Evolutionary conservation across 2,888 invertebrate genomes (phyloP).

Genomic region (Rhimphoctona megacephalus): DNA sequence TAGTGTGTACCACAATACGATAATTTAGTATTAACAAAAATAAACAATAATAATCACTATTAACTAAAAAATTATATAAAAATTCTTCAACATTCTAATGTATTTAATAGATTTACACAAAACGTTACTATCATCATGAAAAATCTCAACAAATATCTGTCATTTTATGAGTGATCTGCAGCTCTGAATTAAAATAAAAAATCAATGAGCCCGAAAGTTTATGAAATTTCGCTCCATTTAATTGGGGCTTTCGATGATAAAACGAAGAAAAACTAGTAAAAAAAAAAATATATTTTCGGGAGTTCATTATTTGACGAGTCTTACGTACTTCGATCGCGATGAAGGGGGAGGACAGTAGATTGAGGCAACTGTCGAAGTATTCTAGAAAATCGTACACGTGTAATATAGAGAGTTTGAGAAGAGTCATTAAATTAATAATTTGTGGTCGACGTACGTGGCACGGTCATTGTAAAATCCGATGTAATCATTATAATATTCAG

Average conservation of each 20-base stretch:
- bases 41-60: no score
- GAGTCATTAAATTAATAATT: constrained; percentile 84
- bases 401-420: constrained; percentile 23
- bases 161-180: no score
- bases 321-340: not conserved
- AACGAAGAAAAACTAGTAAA: not conserved
- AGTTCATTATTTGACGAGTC: not conserved
- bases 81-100: no score
- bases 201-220: not conserved
- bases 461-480: constrained; percentile 82
- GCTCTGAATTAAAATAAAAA: not conserved
- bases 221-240: not conserved
- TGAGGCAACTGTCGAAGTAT: not conserved
- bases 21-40: not conserved
- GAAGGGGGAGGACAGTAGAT: not conserved
- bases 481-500: constrained; percentile 84
- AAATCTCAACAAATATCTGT: no score
- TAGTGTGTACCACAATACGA: not conserved
- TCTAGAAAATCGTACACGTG: not conserved
- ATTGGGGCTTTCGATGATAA: no score
- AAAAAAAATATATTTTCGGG: not conserved
- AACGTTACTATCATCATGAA: no score
- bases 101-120: no score
- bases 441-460: constrained; percentile 82
- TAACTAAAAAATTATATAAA: no score